Percentiles rank a stretch among this genome's conserved stretches.
Conservation (phyloP, 2,888 invertebrate genomes). For the Drosophila vallismaia region DNA sequence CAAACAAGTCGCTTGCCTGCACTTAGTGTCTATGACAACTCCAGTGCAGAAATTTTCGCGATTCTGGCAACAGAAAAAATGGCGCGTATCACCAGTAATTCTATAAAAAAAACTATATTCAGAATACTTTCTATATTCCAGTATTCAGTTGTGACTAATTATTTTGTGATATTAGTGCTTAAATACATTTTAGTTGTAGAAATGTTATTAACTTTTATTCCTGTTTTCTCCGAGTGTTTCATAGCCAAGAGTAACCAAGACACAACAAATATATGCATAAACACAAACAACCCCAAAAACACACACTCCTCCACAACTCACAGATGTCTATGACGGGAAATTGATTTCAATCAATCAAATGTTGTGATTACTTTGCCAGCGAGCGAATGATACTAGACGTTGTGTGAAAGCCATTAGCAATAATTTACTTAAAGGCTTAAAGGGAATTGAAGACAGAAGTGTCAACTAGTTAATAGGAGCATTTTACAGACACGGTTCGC, state of each 20-base stretch:
- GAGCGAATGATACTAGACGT: slow-evolving; percentile 38
- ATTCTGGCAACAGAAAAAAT: not conserved
- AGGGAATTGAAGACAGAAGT: slow-evolving; percentile 54
- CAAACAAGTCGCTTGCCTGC: slow-evolving; percentile 55
- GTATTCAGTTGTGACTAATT: too few species aligned
- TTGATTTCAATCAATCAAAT: slow-evolving; percentile 83
- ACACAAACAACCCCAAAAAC: slow-evolving; percentile 27
- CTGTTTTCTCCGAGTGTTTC: slow-evolving; percentile 13
- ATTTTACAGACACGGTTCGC: slow-evolving; percentile 31
- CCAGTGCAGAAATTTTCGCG: not conserved
- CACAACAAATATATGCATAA: slow-evolving; percentile 65
- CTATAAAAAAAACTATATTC: too few species aligned
- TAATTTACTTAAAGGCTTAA: slow-evolving; percentile 76
- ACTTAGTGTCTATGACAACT: slow-evolving; percentile 40
- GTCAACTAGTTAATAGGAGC: slow-evolving; percentile 36
- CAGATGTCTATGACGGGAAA: slow-evolving; percentile 79
- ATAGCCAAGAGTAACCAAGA: slow-evolving; percentile 50
- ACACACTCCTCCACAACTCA: slow-evolving; percentile 14
- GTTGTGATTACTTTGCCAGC: slow-evolving; percentile 77
- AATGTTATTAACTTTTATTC: not conserved
- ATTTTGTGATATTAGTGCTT: too few species aligned
- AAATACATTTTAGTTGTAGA: too few species aligned
- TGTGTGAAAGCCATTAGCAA: slow-evolving; percentile 70
- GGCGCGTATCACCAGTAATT: too few species aligned
- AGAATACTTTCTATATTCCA: too few species aligned